A percentile compares a stretch with the other conserved stretches of the same genome.
phyloP scores from a whole-genome alignment of 2,888 invertebrate genomes.

The Hyposoter dolosus region DNA sequence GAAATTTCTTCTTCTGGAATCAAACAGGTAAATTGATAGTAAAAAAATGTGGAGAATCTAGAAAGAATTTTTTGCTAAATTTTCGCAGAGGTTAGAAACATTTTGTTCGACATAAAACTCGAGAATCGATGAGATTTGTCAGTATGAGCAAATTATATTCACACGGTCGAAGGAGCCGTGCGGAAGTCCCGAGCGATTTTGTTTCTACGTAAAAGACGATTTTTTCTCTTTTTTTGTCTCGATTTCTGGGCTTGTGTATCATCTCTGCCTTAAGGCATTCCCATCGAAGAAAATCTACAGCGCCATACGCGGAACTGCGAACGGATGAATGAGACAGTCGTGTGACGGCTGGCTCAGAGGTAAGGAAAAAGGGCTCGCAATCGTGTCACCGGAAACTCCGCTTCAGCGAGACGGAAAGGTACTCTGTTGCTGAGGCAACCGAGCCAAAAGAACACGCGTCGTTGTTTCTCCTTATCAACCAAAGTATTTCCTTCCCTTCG shows the following conservation, averaged over 20 bases:
- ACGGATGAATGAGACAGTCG: constrained; percentile 40
- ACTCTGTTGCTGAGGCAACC: constrained; percentile 82
- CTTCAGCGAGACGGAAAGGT: constrained; percentile 81
- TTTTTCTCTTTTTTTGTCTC: constrained; percentile 21
- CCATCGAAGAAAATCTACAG: constrained; percentile 36
- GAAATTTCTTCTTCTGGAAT: constrained; percentile 13
- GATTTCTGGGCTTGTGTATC: constrained; percentile 18
- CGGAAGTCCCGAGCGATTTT: constrained; percentile 58
- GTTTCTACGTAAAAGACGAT: constrained; percentile 3
- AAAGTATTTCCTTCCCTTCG: constrained; percentile 64
- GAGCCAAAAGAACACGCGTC: constrained; percentile 75
- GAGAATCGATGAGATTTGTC: constrained; percentile 52
- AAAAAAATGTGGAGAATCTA: constrained; percentile 15
- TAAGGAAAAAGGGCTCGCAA: constrained; percentile 74
- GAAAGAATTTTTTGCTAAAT: not conserved
- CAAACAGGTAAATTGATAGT: constrained; percentile 6
- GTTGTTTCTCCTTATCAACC: constrained; percentile 61
- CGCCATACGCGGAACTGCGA: constrained; percentile 39
- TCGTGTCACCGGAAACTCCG: constrained; percentile 79
- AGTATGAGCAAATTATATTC: constrained; percentile 36
- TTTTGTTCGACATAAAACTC: constrained; percentile 54
- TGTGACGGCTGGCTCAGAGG: constrained; percentile 51
- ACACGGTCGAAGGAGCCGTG: constrained; percentile 38
- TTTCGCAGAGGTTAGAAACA: constrained; percentile 10
- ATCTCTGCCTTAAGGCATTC: constrained; percentile 18